These are phyloP conservation scores for Halcyon leucocephala DNA, from an alignment of 2,797 vertebrate genomes.

Conservation along the genomic window DNA sequence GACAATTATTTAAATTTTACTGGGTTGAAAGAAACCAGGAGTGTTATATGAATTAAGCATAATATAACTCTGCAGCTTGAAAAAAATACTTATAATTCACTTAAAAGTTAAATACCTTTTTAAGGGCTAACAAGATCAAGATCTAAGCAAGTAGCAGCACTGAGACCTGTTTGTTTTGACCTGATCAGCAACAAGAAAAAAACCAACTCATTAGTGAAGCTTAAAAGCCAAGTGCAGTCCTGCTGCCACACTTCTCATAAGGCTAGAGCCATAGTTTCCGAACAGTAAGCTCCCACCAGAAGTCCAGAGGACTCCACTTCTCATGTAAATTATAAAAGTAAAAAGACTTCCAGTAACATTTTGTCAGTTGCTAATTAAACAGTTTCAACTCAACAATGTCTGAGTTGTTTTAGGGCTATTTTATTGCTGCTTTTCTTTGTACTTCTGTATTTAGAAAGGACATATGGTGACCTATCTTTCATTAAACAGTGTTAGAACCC, in stretches of 20 bases:
- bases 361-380: neutral
- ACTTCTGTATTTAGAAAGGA: neutral
- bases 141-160: neutral
- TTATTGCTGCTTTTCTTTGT: neutral
- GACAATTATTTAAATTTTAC: neutral
- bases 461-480: neutral
- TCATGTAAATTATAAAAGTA: neutral
- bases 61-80: neutral
- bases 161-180: neutral
- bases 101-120: neutral
- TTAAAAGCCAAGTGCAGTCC: neutral
- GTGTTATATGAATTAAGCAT: neutral
- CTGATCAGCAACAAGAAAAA: neutral
- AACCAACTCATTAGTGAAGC: rapidly evolving
- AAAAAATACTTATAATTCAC: neutral
- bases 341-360: neutral
- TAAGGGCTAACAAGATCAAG: neutral
- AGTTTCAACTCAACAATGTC: neutral
- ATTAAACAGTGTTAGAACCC: neutral
- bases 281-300: neutral
- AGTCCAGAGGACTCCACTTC: neutral
- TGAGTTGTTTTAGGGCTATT: neutral
- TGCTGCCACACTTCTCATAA: neutral
- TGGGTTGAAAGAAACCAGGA: neutral
- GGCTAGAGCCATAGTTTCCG: neutral